phyloP scores from a whole-genome alignment of 2,888 invertebrate species.

The Carcina quercana region DNA sequence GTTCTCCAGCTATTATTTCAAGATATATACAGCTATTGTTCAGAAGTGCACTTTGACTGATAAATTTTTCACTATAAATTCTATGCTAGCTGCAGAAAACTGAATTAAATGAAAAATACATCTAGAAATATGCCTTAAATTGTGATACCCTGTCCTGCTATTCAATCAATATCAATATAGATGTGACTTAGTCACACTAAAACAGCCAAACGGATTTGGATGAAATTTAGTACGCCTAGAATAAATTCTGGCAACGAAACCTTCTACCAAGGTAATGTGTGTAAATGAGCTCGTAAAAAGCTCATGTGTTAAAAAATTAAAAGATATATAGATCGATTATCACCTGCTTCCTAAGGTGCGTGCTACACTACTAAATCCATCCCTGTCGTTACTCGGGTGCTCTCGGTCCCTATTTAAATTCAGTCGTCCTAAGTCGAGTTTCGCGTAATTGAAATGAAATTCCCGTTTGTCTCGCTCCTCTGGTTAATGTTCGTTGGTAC shows the following conservation, averaged over 20 bases:
- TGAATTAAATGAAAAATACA: background rate
- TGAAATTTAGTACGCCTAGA: conserved; percentile 6
- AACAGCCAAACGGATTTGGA: background rate
- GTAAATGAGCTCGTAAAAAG: too few species aligned
- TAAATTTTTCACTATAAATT: background rate
- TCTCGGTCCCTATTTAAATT: conserved; percentile 43
- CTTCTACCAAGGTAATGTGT: too few species aligned
- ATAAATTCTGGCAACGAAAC: too few species aligned
- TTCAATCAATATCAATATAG: too few species aligned
- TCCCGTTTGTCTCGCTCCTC: conserved; percentile 31
- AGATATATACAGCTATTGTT: too few species aligned
- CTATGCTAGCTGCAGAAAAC: background rate
- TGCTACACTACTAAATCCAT: too few species aligned
- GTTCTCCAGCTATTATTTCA: too few species aligned
- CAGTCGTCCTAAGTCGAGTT: conserved; percentile 29
- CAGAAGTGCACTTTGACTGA: too few species aligned
- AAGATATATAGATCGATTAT: too few species aligned
- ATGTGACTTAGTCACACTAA: background rate
- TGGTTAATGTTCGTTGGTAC: conserved; percentile 26
- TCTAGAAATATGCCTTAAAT: background rate
- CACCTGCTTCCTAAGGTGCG: too few species aligned
- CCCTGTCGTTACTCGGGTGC: conserved; percentile 22
- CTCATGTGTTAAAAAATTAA: too few species aligned
- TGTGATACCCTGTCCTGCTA: background rate
- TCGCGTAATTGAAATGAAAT: conserved; percentile 56